Percentiles rank a stretch among this genome's conserved stretches.
phyloP scores from a whole-genome alignment of 2,113 vertebrate species.

The Orientallactaga bullata region DNA sequence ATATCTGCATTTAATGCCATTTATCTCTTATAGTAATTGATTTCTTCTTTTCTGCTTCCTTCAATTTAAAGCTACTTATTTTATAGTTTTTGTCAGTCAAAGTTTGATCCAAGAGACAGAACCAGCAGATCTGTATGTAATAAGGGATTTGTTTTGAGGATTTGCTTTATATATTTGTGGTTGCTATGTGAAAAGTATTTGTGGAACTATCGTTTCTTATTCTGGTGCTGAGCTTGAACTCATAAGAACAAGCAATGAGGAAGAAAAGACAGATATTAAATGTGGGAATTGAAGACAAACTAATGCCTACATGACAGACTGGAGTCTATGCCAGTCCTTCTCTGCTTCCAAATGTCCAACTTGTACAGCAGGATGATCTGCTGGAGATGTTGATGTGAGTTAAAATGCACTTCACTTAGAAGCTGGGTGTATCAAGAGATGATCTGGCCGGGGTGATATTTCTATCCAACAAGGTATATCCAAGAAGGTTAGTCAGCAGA shows the following conservation, averaged over 20 bases:
- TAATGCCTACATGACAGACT: not conserved
- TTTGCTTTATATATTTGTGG: conserved; percentile 43
- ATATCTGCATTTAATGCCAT: conserved; percentile 48
- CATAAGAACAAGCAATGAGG: not conserved
- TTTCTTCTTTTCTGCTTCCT: conserved; percentile 65
- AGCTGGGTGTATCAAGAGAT: not conserved
- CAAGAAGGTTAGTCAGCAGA: not conserved
- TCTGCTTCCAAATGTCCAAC: not conserved
- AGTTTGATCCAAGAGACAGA: conserved; percentile 50
- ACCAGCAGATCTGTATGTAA: conserved; percentile 44
- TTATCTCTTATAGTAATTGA: conserved; percentile 54
- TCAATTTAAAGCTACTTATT: conserved; percentile 62
- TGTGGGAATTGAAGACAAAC: not conserved
- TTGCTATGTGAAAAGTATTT: not conserved
- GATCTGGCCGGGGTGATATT: not conserved
- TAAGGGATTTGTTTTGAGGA: conserved; percentile 48
- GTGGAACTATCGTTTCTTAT: not conserved
- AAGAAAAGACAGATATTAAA: not conserved
- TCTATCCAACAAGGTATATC: not conserved
- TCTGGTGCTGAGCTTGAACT: not conserved
- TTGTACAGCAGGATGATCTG: not conserved
- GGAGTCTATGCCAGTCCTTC: not conserved
- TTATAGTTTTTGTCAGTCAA: conserved; percentile 53
- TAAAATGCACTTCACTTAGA: not conserved
- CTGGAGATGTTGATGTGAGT: not conserved